A percentile compares a stretch with the other conserved stretches of the same genome.
Conservation (phyloP, 2,888 invertebrate species). For the Rhimphoctona megacephalus region DNA sequence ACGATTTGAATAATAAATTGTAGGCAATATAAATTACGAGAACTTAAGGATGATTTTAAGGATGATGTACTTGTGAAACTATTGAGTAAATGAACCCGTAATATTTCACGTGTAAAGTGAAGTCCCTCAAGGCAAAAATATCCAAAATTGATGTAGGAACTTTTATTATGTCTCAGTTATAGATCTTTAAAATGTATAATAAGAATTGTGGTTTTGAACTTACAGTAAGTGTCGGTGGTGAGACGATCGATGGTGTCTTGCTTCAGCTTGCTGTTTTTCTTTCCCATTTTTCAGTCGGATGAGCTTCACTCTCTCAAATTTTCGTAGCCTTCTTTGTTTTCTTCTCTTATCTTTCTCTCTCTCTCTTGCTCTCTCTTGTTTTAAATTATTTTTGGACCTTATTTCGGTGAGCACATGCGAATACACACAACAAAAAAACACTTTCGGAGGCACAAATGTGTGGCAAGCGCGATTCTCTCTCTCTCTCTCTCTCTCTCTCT, state of each 20-base stretch:
- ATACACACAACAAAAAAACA: slow-evolving; percentile 44
- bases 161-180: neutral
- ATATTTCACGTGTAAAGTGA: neutral
- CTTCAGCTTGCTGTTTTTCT: slow-evolving; percentile 98
- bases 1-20: neutral
- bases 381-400: slow-evolving; percentile 20
- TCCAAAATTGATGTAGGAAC: neutral
- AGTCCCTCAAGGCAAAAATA: neutral
- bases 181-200: slow-evolving; percentile 9
- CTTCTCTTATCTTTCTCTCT: slow-evolving; percentile 37
- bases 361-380: slow-evolving; percentile 26
- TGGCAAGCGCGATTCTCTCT: slow-evolving; percentile 24
- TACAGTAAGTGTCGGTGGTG: slow-evolving; percentile 97
- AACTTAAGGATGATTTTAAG: neutral
- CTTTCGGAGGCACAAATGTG: slow-evolving; percentile 49
- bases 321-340: slow-evolving; percentile 43
- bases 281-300: slow-evolving; percentile 90
- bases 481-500: neutral
- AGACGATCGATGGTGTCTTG: slow-evolving; percentile 97
- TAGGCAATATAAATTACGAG: neutral
- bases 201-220: slow-evolving; percentile 85
- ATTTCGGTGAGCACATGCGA: slow-evolving; percentile 26
- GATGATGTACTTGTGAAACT: neutral
- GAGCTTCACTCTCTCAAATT: slow-evolving; percentile 62
- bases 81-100: neutral